Conservation (phyloP, 2,888 invertebrate genomes). For the Endotricha flammealis region DNA sequence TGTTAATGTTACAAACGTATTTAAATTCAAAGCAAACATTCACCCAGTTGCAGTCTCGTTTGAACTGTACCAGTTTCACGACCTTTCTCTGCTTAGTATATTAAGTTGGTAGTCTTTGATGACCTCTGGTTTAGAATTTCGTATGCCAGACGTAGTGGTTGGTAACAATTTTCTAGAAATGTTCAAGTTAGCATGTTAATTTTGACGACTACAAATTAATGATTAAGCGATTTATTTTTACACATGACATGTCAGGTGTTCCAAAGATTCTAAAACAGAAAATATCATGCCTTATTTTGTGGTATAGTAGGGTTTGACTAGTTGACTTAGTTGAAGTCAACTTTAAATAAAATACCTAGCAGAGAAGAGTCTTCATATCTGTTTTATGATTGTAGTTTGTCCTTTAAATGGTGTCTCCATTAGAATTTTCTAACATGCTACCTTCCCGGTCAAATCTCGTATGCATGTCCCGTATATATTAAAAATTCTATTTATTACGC, state of each 20-base stretch:
- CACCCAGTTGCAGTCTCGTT: slow-evolving; percentile 40
- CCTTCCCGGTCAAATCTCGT: slow-evolving; percentile 7
- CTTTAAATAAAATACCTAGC: too few relatives aligned
- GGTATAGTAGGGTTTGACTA: too few relatives aligned
- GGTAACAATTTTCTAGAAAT: slow-evolving; percentile 1
- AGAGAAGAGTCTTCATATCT: too few relatives aligned
- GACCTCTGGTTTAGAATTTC: slow-evolving; percentile 3
- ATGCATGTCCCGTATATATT: slow-evolving; percentile 12
- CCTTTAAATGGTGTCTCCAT: too few relatives aligned
- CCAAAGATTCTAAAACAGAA: too few relatives aligned
- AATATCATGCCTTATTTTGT: too few relatives aligned
- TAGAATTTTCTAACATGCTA: too few relatives aligned
- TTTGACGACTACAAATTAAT: too few relatives aligned
- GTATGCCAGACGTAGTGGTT: slow-evolving; percentile 1
- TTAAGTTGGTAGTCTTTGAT: neutral
- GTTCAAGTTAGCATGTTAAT: neutral
- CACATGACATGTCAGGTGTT: too few relatives aligned
- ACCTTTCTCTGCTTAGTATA: slow-evolving; percentile 7
- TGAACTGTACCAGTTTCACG: slow-evolving; percentile 11
- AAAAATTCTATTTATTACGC: slow-evolving; percentile 45
- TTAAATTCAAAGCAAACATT: slow-evolving; percentile 54
- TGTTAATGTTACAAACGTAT: slow-evolving; percentile 41
- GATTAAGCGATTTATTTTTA: too few relatives aligned
- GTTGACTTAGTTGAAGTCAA: too few relatives aligned
- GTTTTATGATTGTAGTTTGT: too few relatives aligned